Evolutionary conservation across 1,140 invertebrate genomes (phyloP).

Genomic region (Aphis gossypii): DNA sequence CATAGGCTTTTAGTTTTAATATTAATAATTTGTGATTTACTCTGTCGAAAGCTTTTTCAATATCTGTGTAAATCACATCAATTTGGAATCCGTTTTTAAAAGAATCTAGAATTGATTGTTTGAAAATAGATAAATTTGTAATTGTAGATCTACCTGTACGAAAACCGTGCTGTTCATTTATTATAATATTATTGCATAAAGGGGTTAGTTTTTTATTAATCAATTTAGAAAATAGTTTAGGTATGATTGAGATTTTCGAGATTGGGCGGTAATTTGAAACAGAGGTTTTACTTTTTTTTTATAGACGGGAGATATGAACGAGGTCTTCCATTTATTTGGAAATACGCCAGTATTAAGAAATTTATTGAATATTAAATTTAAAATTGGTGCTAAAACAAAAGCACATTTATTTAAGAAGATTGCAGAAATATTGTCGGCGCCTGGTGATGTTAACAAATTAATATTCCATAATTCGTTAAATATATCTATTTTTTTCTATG

Average conservation of each 20-base stretch:
- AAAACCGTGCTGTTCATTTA: constrained; percentile 41
- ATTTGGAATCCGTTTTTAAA: constrained; percentile 23
- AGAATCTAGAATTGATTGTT: constrained; percentile 23
- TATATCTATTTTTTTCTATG: not conserved
- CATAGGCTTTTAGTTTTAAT: constrained; percentile 48
- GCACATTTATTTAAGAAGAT: not conserved
- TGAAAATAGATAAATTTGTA: constrained; percentile 47
- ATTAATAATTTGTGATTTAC: constrained; percentile 34
- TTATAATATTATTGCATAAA: constrained; percentile 15
- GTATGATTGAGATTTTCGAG: not conserved
- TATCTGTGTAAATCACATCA: constrained; percentile 45
- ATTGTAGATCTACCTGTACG: constrained; percentile 35
- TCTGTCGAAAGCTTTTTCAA: too few species aligned
- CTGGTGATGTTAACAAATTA: not conserved
- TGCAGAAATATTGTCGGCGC: not conserved
- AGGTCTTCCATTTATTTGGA: too few species aligned
- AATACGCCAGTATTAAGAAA: not conserved
- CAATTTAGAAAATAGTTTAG: not conserved
- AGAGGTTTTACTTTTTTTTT: not conserved
- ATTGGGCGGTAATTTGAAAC: not conserved
- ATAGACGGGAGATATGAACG: not conserved
- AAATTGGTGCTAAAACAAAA: not conserved
- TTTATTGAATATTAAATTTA: constrained; percentile 1
- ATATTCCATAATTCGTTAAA: constrained; percentile 8
- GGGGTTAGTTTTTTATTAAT: not conserved